Conservation (phyloP, 2,888 invertebrate genomes). For the Hirtodrosophila alboralis region DNA sequence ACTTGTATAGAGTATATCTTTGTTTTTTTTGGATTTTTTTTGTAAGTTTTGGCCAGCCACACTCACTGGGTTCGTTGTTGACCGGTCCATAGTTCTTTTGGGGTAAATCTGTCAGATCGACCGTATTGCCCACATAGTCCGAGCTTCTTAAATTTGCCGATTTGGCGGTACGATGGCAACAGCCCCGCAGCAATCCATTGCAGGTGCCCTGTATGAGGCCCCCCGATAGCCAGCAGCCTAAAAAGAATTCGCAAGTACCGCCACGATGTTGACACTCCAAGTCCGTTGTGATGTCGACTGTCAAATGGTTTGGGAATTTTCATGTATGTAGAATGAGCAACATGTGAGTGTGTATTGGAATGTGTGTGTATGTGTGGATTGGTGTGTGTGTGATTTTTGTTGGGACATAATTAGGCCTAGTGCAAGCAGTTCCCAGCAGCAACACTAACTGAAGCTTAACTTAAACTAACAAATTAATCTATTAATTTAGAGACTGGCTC, state of each 20-base stretch:
- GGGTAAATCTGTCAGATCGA: conserved; percentile 86
- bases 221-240: conserved; percentile 95
- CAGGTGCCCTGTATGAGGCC: conserved; percentile 94
- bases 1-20: no score
- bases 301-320: conserved; percentile 49
- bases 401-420: conserved; percentile 62
- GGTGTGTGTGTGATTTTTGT: conserved; percentile 23
- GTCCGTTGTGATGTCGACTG: conserved; percentile 83
- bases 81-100: conserved; percentile 89
- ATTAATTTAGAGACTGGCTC: conserved; percentile 57
- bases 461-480: conserved; percentile 26
- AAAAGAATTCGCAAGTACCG: conserved; percentile 94
- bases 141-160: conserved; percentile 87
- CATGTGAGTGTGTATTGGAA: conserved; percentile 24
- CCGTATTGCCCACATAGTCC: conserved; percentile 86
- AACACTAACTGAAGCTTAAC: conserved; percentile 60
- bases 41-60: conserved; percentile 48
- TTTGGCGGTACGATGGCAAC: conserved; percentile 92
- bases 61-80: conserved; percentile 92
- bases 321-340: conserved; percentile 41
- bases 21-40: conserved; percentile 17
- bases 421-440: conserved; percentile 77
- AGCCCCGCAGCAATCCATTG: conserved; percentile 92
- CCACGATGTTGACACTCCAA: conserved; percentile 85
- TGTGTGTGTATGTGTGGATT: conserved; percentile 12